Base-by-base conservation (phyloP, 1,140 invertebrate species). In the Apis cerana region DNA sequence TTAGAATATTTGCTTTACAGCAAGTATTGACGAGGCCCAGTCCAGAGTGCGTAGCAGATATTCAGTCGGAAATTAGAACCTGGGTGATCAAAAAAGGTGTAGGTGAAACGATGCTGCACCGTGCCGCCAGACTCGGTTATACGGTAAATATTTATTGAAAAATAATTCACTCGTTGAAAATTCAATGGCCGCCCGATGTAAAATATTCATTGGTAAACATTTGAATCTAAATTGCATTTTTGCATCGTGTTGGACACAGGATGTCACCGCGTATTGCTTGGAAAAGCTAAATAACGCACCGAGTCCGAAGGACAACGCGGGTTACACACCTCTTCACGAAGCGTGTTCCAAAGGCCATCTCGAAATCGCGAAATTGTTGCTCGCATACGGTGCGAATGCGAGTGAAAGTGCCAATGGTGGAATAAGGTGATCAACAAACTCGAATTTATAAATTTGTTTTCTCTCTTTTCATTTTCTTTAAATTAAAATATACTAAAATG, bases 21-120 rank as follows among this genome's bases (percentile, higher is more conserved):
- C 91, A 90, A 88, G 88, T 91, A 58, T 91, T 95, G 65, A 88
- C 93, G 69, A 95, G 95, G 92, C 95, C 96, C 59, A 96, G 94
- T 88, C 95, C 96, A 4, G 96, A 96, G 89, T 96, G 96, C 68
- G 96, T 96, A 23, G 95, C 97, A 86, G 97, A 97, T 93, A 96
- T 98, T 82, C 96, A 96, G 83, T 96, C 96, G 82, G 98, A 99
- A 94, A 97, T 99, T 67, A 97, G 98, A 92, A 96, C 96, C 70
- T 97, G 98, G 96, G 97, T 98, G 78, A 96, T 98, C 68, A 99
- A 98, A 92, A 99, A 99, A 92, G 97, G 98, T 27, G 96, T 98
- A 19, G 98, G 98, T 19, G 98, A 99, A 93, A 98, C 98, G 1
- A 95, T 98, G 83, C 94, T 99, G 67, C 98, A 99, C 91, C 95